Conservation (phyloP, 2,888 invertebrate species). For the Dolomedes plantarius region DNA sequence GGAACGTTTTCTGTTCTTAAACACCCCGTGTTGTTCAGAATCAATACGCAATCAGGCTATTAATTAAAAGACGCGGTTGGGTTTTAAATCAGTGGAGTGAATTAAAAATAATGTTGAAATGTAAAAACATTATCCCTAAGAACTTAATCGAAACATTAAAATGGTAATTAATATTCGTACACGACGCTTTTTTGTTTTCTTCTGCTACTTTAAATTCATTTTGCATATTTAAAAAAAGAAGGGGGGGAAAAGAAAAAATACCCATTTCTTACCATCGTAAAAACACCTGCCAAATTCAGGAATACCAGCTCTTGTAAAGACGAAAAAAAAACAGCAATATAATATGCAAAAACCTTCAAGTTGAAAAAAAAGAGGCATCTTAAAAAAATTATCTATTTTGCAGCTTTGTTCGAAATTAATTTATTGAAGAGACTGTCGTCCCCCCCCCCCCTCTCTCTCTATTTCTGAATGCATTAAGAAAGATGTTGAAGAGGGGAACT, state of each 20-base stretch:
- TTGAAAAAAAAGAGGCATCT: conserved; percentile 48
- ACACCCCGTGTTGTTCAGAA: neutral
- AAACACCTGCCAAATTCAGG: conserved; percentile 71
- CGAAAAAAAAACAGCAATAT: conserved; percentile 8
- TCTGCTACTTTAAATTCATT: conserved; percentile 55
- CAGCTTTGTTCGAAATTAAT: conserved; percentile 70
- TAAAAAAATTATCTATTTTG: conserved; percentile 68
- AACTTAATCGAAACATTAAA: conserved; percentile 71
- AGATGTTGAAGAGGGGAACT: conserved; percentile 33
- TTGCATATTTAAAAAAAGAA: conserved; percentile 27
- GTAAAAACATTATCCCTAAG: conserved; percentile 52
- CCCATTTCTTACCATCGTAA: conserved; percentile 60
- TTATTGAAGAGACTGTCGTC: conserved; percentile 48
- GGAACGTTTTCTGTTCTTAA: neutral
- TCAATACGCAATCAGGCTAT: conserved; percentile 16
- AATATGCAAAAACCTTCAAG: conserved; percentile 59
- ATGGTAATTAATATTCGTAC: conserved; percentile 69
- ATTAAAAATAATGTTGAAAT: conserved; percentile 49
- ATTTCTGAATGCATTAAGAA: conserved; percentile 34
- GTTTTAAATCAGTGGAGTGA: conserved; percentile 65
- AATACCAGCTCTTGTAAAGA: conserved; percentile 46
- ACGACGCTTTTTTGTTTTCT: conserved; percentile 33
- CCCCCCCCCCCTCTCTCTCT: conserved; percentile 25
- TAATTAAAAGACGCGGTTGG: conserved; percentile 16
- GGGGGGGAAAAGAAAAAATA: neutral